Conservation (phyloP, 2,113 vertebrate genomes). For the Phylloscopus whistleri region DNA sequence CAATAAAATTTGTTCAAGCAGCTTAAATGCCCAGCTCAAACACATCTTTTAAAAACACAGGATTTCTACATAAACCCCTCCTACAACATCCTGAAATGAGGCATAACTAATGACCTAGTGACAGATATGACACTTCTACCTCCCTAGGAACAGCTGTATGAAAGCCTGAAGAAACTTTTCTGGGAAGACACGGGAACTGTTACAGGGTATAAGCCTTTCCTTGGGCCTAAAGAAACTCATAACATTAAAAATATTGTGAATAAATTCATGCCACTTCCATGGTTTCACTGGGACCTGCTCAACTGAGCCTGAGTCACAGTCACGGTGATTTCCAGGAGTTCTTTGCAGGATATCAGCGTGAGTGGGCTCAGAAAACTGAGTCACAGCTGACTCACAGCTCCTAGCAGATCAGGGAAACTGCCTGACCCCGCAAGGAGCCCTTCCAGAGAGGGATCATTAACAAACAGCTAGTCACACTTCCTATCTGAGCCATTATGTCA, state of each 20-base stretch:
- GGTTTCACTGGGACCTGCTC: not conserved
- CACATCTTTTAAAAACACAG: not conserved
- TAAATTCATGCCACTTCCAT: not conserved
- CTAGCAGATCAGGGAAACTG: not conserved
- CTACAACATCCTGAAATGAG: not conserved
- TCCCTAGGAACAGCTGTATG: not conserved
- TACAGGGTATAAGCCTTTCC: not conserved
- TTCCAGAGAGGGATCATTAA: not conserved
- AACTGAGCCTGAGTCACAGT: not conserved
- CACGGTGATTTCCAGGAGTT: not conserved
- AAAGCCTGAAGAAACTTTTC: not conserved
- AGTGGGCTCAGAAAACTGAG: not conserved
- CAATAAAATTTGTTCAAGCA: not conserved
- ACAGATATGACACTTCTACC: not conserved
- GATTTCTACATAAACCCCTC: not conserved
- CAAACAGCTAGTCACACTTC: not conserved
- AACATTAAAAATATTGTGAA: not conserved
- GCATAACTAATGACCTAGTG: not conserved
- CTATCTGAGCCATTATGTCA: not conserved
- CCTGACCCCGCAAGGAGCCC: not conserved
- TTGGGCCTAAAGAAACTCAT: not conserved
- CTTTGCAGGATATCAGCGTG: not conserved
- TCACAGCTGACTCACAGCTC: constrained; percentile 3
- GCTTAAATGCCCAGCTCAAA: not conserved
- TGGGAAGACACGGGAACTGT: not conserved